Evolutionary conservation across 2,888 invertebrate genomes (phyloP), one percentile per base, ranked within the genome.

Genomic region (Diaphora mendica): DNA sequence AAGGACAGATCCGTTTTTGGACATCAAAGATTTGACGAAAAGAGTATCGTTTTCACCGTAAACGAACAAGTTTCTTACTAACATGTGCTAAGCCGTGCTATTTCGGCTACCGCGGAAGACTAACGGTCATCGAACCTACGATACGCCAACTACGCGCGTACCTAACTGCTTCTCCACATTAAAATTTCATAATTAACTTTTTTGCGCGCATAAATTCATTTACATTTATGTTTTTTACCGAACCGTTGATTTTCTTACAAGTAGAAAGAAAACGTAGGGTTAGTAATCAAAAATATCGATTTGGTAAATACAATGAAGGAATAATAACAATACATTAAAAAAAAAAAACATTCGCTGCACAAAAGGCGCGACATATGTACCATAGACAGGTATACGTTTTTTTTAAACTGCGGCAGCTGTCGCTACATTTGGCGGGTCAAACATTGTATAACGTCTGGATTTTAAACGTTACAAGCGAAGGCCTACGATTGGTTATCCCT

Each of bases 401-500:
- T 66, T 59, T 33, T 42, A 64, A 65, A 48, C 70, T 67, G 42
- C 72, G 65, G 64, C 71, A 81, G 74, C 76, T 84, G 84, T 72
- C 69, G 30, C 44, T 67, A 73, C 77, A 76, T 77, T 80, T 81
- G 79, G 79, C 78, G 73, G 64, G 73, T 73, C 72, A 71, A 78
- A 78, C 79, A 80, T 26, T 59, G 26, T 62, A 17, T 69, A 62
- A 82, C 77, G 76, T 77, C 77, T 77, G 75, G 59, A 83, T 89
- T 85, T 90, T 89, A 91, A 90, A 91, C 94, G 93, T 92, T 94
- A 91, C 77, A 82, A 89, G 84, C 80, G 74, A 77, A 83, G 87
- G 82, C 77, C 80, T 89, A 73, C 78, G 89, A 94, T 95, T 95
- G 94, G 95, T 82, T 86, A 91, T 80, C 87, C 91, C 92, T 94